phyloP scores from a whole-genome alignment of 2,888 invertebrate species.

The Thecocarcelia acutangulata region DNA sequence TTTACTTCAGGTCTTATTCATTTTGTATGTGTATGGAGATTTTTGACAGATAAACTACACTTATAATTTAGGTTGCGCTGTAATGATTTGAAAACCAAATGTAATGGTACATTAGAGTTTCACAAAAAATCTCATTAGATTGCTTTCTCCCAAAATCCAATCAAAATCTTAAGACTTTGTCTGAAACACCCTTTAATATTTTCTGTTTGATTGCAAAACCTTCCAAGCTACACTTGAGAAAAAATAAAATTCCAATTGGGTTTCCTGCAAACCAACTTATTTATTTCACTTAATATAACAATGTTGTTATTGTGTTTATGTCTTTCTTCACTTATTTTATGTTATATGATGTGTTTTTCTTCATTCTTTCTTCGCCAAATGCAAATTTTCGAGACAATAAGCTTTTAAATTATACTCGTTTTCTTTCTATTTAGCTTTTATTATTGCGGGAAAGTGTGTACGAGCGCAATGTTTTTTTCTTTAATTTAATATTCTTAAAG shows the following conservation, averaged over 20 bases:
- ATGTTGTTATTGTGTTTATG: conserved; percentile 27
- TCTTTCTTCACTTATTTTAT: background rate
- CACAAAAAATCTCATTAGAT: too few relatives aligned
- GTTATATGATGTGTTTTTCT: background rate
- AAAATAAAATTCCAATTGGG: conserved; percentile 20
- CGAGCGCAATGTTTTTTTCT: conserved; percentile 2
- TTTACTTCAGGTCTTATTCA: too few relatives aligned
- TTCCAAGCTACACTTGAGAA: too few relatives aligned
- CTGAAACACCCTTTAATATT: too few relatives aligned
- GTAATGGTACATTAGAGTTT: too few relatives aligned
- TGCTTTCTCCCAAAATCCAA: too few relatives aligned
- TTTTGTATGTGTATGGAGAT: too few relatives aligned
- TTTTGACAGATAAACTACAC: too few relatives aligned
- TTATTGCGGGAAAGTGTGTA: background rate
- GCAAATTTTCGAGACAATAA: conserved; percentile 64
- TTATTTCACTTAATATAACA: conserved; percentile 22
- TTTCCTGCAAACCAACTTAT: background rate
- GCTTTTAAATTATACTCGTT: conserved; percentile 58
- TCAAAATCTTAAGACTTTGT: too few relatives aligned
- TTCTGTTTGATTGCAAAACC: too few relatives aligned
- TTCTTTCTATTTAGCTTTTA: conserved; percentile 17
- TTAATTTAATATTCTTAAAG: conserved; percentile 61
- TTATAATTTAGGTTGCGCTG: too few relatives aligned
- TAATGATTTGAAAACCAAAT: too few relatives aligned
- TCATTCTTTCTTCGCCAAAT: conserved; percentile 42